Base-by-base conservation (phyloP, 1,140 invertebrate genomes). In the Drosophila tristis region DNA sequence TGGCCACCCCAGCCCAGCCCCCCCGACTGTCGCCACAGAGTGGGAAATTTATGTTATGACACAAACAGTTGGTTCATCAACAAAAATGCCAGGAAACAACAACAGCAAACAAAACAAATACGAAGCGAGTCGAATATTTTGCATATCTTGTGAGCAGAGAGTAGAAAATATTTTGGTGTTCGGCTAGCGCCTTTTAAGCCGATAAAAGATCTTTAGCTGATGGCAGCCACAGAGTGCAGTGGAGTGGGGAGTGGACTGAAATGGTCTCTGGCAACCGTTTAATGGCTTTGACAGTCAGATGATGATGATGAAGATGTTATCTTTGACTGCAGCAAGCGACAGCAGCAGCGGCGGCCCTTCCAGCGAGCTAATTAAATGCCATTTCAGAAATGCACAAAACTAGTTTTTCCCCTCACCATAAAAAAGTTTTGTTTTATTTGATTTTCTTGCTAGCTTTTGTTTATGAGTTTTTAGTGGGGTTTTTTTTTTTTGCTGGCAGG, bases 341-440 rank as follows among this genome's bases (percentile, higher is more conserved):
- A 20, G 20, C 20, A 20, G 20, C 20, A 2, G 23, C 57, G 35
- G 26, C 31, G 13, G 49, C 71, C 57, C 61, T 71, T 76, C 9
- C 8, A 20, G 11, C 13, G 29, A 43, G 59, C 58, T 78, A 81
- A 86, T 86, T 86, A 86, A 87, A 87, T 85, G 78, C 77, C 66
- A 85, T 86, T 86, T 71, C 53, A 61, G 49, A 74, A 56, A 61
- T 66, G 50, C 64, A 50, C 43, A 57, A 39, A 85, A 85, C 81
- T 61, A 60, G 81, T 86, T 80, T 64, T 68, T 16, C 35, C 49
- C 15, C 13, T 5, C 11, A n/a, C 20, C 20, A 20, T 2, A 16
- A 25, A 43, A 55, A 67, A 68, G 63, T 56, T 48, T 39, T 16
- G 16, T 59, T 68, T 51, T 60, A 73, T 58, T 49, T 43, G 39